Conservation (phyloP, 2,888 invertebrate genomes). For the Galerucella nymphaeae region DNA sequence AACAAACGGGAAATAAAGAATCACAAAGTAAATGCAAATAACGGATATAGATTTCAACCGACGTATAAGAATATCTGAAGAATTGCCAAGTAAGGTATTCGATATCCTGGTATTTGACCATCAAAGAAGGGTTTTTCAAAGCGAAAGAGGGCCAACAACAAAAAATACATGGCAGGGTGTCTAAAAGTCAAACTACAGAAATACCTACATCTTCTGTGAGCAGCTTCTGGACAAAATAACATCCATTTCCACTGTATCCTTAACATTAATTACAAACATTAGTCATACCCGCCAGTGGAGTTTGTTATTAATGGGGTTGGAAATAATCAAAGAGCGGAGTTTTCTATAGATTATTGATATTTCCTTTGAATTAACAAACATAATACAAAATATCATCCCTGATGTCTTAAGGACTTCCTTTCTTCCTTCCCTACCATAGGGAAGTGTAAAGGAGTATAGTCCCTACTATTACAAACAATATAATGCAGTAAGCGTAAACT, state of each 20-base stretch:
- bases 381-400: neutral
- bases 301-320: no score
- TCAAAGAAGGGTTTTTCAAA: conserved; percentile 13
- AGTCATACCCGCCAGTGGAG: no score
- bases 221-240: no score
- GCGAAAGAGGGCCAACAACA: neutral
- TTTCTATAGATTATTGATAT: neutral
- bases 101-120: conserved; percentile 22
- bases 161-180: neutral
- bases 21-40: conserved; percentile 26
- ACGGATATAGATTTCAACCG: conserved; percentile 4
- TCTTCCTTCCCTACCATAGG: conserved; percentile 13
- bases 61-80: conserved; percentile 21
- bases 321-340: no score
- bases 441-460: conserved; percentile 11
- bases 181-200: no score
- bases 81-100: conserved; percentile 29
- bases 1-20: conserved; percentile 3
- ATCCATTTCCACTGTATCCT: no score
- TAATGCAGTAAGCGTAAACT: conserved; percentile 27
- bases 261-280: no score
- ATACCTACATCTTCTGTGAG: no score
- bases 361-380: neutral
- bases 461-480: conserved; percentile 29
- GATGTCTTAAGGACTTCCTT: conserved; percentile 2